Conservation (phyloP, 2,113 vertebrate genomes). For the Baryphthengus martii region DNA sequence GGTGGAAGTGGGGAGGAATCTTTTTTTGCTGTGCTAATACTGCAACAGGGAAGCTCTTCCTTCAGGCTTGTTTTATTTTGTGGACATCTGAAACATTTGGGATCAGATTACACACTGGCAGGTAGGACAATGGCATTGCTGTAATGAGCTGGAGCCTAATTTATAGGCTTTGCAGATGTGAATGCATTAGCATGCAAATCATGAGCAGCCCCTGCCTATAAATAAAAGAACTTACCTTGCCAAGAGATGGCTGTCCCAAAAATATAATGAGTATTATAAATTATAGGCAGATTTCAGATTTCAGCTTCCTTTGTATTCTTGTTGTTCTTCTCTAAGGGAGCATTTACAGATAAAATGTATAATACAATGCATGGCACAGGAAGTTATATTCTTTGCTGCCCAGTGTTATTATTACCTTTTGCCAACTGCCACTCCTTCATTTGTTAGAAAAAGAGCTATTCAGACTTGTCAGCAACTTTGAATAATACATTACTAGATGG, state of each 20-base stretch:
- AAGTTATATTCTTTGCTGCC: not conserved
- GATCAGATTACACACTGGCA: not conserved
- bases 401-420: not conserved
- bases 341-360: not conserved
- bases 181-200: conserved; percentile 40
- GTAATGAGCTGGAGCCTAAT: conserved; percentile 38
- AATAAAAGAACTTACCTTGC: conserved; percentile 54
- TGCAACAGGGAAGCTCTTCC: not conserved
- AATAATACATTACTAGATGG: not conserved
- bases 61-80: conserved; percentile 2
- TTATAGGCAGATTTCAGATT: conserved; percentile 13
- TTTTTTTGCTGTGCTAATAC: not conserved
- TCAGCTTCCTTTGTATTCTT: conserved; percentile 11
- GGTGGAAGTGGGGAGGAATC: not conserved
- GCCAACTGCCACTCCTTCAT: not conserved
- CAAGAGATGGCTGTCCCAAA: conserved; percentile 14
- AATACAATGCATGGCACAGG: not conserved
- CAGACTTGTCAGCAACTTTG: not conserved
- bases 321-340: not conserved
- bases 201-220: conserved; percentile 11
- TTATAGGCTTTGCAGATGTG: conserved; percentile 55
- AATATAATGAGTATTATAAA: conserved; percentile 32
- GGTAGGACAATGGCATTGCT: conserved; percentile 25
- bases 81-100: conserved; percentile 30
- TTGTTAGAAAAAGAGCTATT: not conserved